A percentile compares a stretch with the other conserved stretches of the same genome.
phyloP scores from a whole-genome alignment of 2,797 vertebrate species.

The Pelobates cultripes region DNA sequence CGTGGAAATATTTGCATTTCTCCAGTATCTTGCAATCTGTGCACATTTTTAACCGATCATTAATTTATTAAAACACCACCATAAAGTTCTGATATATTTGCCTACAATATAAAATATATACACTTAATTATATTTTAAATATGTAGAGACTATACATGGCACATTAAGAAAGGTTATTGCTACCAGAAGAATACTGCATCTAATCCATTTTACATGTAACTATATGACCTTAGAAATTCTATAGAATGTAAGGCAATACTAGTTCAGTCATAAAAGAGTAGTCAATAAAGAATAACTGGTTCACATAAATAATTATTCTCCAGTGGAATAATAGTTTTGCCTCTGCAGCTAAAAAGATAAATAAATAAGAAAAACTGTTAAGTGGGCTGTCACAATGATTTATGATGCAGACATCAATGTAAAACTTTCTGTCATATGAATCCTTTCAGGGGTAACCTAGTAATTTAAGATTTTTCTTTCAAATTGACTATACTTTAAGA shows the following conservation, averaged over 20 bases:
- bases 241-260: neutral
- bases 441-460: conserved; percentile 49
- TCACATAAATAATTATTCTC: conserved; percentile 27
- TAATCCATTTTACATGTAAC: too few relatives aligned
- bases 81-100: too few relatives aligned
- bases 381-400: conserved; percentile 53
- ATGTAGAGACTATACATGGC: too few relatives aligned
- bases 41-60: too few relatives aligned
- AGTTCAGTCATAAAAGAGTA: neutral
- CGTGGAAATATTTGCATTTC: too few relatives aligned
- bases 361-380: conserved; percentile 54
- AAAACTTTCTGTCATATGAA: conserved; percentile 50
- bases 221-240: neutral
- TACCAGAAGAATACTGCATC: too few relatives aligned
- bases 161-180: too few relatives aligned
- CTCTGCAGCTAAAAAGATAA: conserved; percentile 30
- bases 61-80: too few relatives aligned
- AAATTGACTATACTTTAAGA: conserved; percentile 49
- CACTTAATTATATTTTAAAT: too few relatives aligned
- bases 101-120: too few relatives aligned
- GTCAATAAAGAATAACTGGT: conserved; percentile 5
- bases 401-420: conserved; percentile 48
- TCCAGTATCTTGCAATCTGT: too few relatives aligned
- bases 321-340: conserved; percentile 28
- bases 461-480: conserved; percentile 53